Percentiles rank a stretch among this genome's conserved stretches.
These are phyloP conservation scores for Calameuta idolon DNA, from an alignment of 2,888 invertebrate genomes.

Conservation along the genomic window DNA sequence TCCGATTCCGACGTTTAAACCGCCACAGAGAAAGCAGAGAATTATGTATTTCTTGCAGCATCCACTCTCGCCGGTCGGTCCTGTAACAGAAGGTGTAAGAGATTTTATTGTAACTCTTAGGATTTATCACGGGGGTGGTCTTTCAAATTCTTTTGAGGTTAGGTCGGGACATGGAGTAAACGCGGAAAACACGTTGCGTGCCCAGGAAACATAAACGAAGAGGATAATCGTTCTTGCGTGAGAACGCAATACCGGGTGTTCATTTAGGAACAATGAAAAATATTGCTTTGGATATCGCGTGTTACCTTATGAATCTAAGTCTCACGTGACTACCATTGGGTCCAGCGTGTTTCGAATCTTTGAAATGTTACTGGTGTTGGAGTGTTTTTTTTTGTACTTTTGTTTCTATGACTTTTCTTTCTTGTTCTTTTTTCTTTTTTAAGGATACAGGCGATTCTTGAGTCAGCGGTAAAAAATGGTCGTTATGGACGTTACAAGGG, in stretches of 20 bases:
- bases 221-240: background rate
- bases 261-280: background rate
- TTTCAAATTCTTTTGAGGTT: background rate
- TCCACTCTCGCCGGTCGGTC: constrained; percentile 47
- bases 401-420: background rate
- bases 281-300: background rate
- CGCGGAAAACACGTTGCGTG: background rate
- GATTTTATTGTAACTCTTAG: background rate
- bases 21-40: constrained; percentile 86
- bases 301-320: background rate
- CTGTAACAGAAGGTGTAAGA: constrained; percentile 2
- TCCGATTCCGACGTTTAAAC: constrained; percentile 81
- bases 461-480: background rate
- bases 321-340: background rate
- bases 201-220: background rate
- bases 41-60: constrained; percentile 79
- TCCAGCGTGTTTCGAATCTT: background rate
- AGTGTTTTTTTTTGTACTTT: background rate
- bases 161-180: background rate
- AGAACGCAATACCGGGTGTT: background rate
- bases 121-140: background rate
- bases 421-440: background rate
- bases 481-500: background rate
- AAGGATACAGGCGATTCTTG: background rate
- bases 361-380: background rate